Evolutionary conservation across 2,888 invertebrate species (phyloP).

Genomic region (Yponomeuta cagnagella): DNA sequence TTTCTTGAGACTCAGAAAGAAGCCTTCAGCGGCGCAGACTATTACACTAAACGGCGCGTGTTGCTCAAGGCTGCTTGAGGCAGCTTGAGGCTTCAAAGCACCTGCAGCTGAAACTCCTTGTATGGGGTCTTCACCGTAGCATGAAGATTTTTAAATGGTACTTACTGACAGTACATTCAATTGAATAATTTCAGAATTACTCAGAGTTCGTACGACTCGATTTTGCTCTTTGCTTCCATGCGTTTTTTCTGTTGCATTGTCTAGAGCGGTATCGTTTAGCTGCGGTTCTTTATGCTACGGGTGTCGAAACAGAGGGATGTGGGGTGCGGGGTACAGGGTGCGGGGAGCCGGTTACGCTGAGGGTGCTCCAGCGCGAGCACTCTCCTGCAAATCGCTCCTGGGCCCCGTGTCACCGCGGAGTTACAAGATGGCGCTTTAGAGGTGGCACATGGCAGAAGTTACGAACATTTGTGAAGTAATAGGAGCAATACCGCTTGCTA

Average conservation of each 20-base stretch:
- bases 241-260: no score
- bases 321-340: conserved; percentile 19
- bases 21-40: not conserved
- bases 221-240: no score
- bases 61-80: not conserved
- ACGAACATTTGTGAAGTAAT: no score
- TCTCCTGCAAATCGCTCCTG: conserved; percentile 37
- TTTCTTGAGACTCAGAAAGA: not conserved
- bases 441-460: not conserved
- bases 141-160: no score
- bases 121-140: no score
- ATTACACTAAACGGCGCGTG: not conserved
- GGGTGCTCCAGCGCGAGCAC: conserved; percentile 51
- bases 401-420: not conserved
- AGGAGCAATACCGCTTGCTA: no score
- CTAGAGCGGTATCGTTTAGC: no score
- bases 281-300: no score
- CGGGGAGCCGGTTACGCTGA: conserved; percentile 45
- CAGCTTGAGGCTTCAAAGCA: not conserved
- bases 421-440: not conserved
- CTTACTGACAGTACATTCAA: no score
- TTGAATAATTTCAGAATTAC: no score
- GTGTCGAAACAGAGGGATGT: not conserved
- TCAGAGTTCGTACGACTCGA: no score
- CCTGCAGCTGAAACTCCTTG: no score